Percentiles rank a stretch among this genome's conserved stretches.
Evolutionary conservation across 2,113 vertebrate genomes (phyloP).

Genomic region (Blennius ocellaris): DNA sequence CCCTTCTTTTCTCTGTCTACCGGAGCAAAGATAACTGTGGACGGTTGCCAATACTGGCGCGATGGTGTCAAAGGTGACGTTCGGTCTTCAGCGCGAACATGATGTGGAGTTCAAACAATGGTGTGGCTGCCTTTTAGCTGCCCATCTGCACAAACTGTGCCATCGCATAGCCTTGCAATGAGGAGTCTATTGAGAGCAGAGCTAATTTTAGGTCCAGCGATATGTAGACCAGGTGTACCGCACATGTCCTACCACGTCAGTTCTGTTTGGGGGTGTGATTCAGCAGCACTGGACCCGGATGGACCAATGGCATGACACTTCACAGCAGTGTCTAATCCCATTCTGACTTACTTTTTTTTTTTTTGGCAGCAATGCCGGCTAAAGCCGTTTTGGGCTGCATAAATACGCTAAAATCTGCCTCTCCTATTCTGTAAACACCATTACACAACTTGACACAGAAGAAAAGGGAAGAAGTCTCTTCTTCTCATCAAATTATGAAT

Average conservation of each 20-base stretch:
- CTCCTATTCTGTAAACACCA: slow-evolving; percentile 15
- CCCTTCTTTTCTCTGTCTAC: neutral
- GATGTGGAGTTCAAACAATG: slow-evolving; percentile 13
- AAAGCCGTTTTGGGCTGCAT: slow-evolving; percentile 32
- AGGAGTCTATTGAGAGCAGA: slow-evolving; percentile 59
- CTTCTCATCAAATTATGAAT: slow-evolving; percentile 16
- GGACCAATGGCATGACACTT: slow-evolving; percentile 22
- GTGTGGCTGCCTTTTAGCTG: slow-evolving; percentile 14
- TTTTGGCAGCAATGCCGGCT: slow-evolving; percentile 7
- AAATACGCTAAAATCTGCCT: slow-evolving; percentile 39
- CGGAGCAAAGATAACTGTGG: slow-evolving; percentile 22
- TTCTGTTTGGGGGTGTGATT: slow-evolving; percentile 21
- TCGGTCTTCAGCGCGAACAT: slow-evolving; percentile 7
- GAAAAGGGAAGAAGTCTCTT: neutral
- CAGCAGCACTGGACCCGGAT: slow-evolving; percentile 30
- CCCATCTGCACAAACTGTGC: slow-evolving; percentile 54
- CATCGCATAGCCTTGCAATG: slow-evolving; percentile 44
- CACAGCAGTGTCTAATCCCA: slow-evolving; percentile 27
- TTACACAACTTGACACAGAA: slow-evolving; percentile 29
- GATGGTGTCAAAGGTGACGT: slow-evolving; percentile 48
- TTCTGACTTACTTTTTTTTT: slow-evolving; percentile 24
- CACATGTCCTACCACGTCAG: slow-evolving; percentile 72
- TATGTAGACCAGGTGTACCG: slow-evolving; percentile 76
- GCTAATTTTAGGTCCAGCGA: slow-evolving; percentile 76
- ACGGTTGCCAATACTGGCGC: neutral